Base-by-base conservation (phyloP, 2,888 invertebrate genomes). In the Sarcophaga carnaria region DNA sequence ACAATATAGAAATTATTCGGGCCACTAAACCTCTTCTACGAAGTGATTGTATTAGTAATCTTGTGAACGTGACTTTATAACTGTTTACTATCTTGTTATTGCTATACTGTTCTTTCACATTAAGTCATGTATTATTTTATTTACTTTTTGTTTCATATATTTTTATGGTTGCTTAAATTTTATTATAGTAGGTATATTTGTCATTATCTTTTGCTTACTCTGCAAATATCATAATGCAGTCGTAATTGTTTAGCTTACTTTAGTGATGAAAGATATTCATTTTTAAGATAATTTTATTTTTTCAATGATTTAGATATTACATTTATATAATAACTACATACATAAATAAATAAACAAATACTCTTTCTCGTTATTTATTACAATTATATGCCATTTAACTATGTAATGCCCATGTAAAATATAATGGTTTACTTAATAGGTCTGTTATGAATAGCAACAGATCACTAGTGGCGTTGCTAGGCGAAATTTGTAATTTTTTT, bases 201-300 rank as follows among this genome's bases (percentile, higher is more conserved):
- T 47, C 60, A 47, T 80, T 84, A 71, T 84, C 70, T 72, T 67
- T 83, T 74, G 76, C 66, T 84, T 76, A 80, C 66, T 47, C 11
- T 54, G 64, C 80, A 84, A 84, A 84, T 84, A 84, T 84, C 84
- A 84, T 80, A 80, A 84, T 76, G 84, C 84, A 80, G 84, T 76
- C 70, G 60, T 71, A 70, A 75, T 71, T 80, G 75, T 80, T 80
- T 64, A 81, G 27, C 54, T 14, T 67, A 62, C 49, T 74, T 71
- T 22, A 12, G 20, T n/a, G 25, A 17, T 72, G 27, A 17, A 63
- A 77, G 37, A 45, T 22, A 60, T 37, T 54, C 54, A 17, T 54
- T 17, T 17, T 54, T 54, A 54, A 14, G 14, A 54, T 54, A 54
- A 14, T 54, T 37, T 37, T 37, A 37, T 37, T 37, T 37, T 37